Evolutionary conservation across 2,113 vertebrate genomes (phyloP), one percentile per base, ranked within the genome.

Genomic region (Tachysurus vachellii): DNA sequence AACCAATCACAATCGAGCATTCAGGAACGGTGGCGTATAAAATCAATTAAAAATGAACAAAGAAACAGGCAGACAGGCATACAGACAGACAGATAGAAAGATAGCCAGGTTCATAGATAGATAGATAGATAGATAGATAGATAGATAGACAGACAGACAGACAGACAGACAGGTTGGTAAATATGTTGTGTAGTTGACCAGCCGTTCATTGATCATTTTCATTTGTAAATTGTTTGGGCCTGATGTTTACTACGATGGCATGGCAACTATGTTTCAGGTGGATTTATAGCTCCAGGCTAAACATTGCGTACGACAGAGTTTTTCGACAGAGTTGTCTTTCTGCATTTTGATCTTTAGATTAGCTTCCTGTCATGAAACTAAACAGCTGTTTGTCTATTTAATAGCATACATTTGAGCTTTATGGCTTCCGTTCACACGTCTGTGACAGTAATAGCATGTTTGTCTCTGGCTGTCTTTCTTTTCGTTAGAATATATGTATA

Each of bases 351-450:
- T 16, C 54, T 28, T n/a, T n/a, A 44, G 21, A 23, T 47, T 44
- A 44, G 36, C 70, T 73, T 44, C 70, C 70, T 73, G 36, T 73
- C 21, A 44, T 54, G 31, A 83, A 44, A 31, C 13, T 26, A 17
- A 28, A 85, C 47, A 68, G 61, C 75, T 68, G 61, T 21, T 80
- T 80, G 14, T 44, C 1, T 28, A 28, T 88, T 76, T 57, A n/a
- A 47, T 79, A 68, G 26, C 36, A 61, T 80, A 82, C 36, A 47
- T 10, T 57, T 82, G 14, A 53, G 6, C 57, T 83, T 77, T 77
- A 86, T 68, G 21, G 28, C 12, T 62, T 26, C 14, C 0, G 54
- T 77, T 64, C 54, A 83, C 71, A 31, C 13, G 31, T 82, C 42
- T 77, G 26, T 79, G 61, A 54, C 81, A 62, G 36, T 47, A 57